Percentiles rank a stretch among this genome's conserved stretches.
These are phyloP conservation scores for Dufourea novaeangliae DNA, from an alignment of 1,140 invertebrate species.

Conservation along the genomic window DNA sequence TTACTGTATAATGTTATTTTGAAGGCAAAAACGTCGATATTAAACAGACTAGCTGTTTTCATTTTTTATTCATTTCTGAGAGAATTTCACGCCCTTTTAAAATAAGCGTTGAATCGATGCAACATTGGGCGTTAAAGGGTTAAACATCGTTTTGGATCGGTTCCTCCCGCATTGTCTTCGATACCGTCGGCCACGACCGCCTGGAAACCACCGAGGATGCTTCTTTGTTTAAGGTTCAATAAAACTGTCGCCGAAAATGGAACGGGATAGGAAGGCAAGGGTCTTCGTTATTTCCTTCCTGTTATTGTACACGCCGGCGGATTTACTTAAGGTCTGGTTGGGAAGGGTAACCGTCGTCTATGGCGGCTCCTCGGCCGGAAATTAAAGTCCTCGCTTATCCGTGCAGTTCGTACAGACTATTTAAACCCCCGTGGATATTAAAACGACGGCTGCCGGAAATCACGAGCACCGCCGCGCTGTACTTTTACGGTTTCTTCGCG, in stretches of 20 bases:
- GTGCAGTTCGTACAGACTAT: neutral
- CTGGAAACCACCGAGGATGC: neutral
- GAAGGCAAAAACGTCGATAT: too few species aligned
- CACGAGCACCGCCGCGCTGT: too few species aligned
- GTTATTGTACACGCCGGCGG: constrained; percentile 15
- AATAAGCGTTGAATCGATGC: too few species aligned
- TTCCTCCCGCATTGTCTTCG: too few species aligned
- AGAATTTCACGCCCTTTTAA: too few species aligned
- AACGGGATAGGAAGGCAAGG: neutral
- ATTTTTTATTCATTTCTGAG: too few species aligned
- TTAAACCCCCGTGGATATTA: constrained; percentile 27
- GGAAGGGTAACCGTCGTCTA: neutral
- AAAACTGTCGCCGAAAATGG: constrained; percentile 18
- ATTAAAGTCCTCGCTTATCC: constrained; percentile 22
- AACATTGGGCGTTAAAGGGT: too few species aligned
- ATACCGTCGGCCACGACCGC: neutral
- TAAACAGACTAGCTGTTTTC: too few species aligned
- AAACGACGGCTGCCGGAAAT: neutral
- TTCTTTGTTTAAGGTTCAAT: neutral
- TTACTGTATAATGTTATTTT: too few species aligned
- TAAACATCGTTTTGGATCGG: too few species aligned
- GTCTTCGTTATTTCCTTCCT: constrained; percentile 21
- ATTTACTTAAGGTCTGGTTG: neutral
- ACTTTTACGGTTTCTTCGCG: neutral
- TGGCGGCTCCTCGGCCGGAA: neutral